A percentile compares a stretch with the other conserved stretches of the same genome.
These are phyloP conservation scores for Mechanitis mazaeus DNA, from an alignment of 2,888 invertebrate species.

Conservation along the genomic window DNA sequence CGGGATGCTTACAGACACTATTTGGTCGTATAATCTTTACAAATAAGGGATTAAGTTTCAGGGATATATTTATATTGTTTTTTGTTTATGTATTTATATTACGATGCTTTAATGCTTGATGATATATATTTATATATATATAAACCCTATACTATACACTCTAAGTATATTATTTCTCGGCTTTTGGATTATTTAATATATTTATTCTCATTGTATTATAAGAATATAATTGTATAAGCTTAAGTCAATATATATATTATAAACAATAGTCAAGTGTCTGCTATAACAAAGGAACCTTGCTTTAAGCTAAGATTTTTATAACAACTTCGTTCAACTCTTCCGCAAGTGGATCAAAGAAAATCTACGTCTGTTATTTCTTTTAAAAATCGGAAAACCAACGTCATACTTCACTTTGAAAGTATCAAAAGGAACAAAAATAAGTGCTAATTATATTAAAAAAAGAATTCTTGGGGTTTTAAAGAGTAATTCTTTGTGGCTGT, in stretches of 20 bases:
- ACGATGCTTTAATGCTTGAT: too few relatives aligned
- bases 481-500: neutral
- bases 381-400: neutral
- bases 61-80: neutral
- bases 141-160: too few relatives aligned
- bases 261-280: too few relatives aligned
- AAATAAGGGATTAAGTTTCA: conserved; percentile 1
- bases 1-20: conserved; percentile 10
- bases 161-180: too few relatives aligned
- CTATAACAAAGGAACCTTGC: neutral
- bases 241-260: too few relatives aligned
- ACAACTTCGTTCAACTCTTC: neutral
- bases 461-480: neutral
- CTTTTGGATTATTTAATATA: too few relatives aligned
- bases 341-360: neutral
- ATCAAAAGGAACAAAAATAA: conserved; percentile 4
- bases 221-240: too few relatives aligned
- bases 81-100: too few relatives aligned
- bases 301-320: neutral
- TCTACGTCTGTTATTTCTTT: conserved; percentile 3
- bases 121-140: too few relatives aligned
- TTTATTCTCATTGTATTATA: too few relatives aligned
- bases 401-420: neutral
- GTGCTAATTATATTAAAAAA: conserved; percentile 4
- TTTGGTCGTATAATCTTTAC: conserved; percentile 6